Percentiles rank a stretch among this genome's conserved stretches.
phyloP scores from a whole-genome alignment of 2,888 invertebrate genomes.

The Agrilus biguttatus region DNA sequence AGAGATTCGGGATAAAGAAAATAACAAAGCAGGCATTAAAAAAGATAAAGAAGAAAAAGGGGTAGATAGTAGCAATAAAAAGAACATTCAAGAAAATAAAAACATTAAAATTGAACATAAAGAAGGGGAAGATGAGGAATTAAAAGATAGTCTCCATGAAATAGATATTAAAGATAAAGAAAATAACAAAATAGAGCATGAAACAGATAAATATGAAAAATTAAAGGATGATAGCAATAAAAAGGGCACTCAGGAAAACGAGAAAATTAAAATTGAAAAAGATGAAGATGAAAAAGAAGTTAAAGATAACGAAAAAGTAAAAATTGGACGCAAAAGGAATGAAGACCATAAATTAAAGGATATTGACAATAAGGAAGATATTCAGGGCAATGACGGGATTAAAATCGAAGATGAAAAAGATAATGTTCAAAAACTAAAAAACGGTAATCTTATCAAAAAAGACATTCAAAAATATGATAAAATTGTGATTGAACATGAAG shows the following conservation, averaged over 20 bases:
- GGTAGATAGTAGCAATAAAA: not conserved
- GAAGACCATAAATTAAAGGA: not conserved
- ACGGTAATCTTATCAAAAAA: not conserved
- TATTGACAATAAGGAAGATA: not conserved
- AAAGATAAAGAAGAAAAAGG: no score
- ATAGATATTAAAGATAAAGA: not conserved
- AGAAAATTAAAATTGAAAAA: not conserved
- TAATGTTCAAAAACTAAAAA: conserved; percentile 2
- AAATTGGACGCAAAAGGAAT: not conserved
- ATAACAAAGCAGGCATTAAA: not conserved
- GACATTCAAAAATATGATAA: not conserved
- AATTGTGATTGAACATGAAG: not conserved
- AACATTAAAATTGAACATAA: conserved; percentile 6
- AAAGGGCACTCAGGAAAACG: not conserved
- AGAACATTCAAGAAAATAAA: not conserved
- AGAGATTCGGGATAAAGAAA: not conserved
- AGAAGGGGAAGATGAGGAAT: conserved; percentile 3
- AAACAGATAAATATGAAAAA: conserved; percentile 1
- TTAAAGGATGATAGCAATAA: not conserved
- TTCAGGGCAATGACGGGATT: not conserved
- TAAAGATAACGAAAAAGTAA: no score
- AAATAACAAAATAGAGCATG: not conserved
- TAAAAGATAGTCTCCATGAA: not conserved
- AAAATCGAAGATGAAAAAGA: conserved; percentile 6
- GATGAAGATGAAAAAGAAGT: not conserved